Conservation (phyloP, 2,797 vertebrate genomes). For the Acanthiza pusilla region DNA sequence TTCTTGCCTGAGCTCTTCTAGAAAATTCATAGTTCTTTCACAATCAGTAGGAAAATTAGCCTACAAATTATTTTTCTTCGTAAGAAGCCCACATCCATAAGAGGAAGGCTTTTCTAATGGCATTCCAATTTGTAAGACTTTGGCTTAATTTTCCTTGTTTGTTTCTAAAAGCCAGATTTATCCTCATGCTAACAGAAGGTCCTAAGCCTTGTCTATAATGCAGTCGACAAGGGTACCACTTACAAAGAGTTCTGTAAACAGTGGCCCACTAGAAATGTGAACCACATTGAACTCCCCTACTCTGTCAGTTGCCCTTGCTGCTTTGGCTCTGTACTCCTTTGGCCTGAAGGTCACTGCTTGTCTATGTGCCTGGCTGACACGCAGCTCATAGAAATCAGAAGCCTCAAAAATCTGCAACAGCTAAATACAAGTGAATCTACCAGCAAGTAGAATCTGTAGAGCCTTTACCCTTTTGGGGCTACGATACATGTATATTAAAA, state of each 20-base stretch:
- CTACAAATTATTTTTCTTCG: background rate
- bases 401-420: background rate
- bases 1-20: background rate
- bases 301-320: background rate
- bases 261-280: background rate
- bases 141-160: background rate
- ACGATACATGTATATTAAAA: background rate
- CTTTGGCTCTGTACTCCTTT: background rate
- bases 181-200: background rate
- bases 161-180: background rate
- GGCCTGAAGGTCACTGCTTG: background rate
- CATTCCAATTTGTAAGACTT: background rate
- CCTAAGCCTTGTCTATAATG: background rate
- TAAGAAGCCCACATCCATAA: background rate
- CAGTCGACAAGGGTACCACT: background rate
- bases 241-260: background rate
- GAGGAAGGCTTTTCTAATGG: background rate
- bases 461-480: background rate
- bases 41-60: background rate
- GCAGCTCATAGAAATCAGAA: background rate
- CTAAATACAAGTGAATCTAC: background rate
- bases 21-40: background rate
- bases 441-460: background rate
- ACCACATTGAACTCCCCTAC: background rate
- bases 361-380: accelerated